Evolutionary conservation across 37 sponge, comb jelly and placozoan genomes (phyloP), one percentile per base, ranked within the genome.

Genomic region (Halichondria panicea): DNA sequence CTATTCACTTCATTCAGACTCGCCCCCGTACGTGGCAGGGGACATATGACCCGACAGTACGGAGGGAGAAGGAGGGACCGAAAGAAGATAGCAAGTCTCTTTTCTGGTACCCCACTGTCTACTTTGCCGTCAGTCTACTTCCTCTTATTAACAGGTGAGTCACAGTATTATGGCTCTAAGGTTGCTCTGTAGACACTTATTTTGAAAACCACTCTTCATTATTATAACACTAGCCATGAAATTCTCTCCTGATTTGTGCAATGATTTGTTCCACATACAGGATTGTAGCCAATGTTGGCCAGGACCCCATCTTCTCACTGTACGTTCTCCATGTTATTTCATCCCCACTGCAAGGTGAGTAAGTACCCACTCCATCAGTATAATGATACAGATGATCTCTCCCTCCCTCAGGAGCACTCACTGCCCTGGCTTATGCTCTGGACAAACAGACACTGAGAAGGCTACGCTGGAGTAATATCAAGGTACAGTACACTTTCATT

Each of bases 301-400:
- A 37, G 0, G 22, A 62, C 8, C 67, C 72, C 12, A 9, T 56
- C 15, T 35, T 78, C 3, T 36, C 41, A 8, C 78, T 88, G 44
- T 88, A 58, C 40, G 35, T 88, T 43, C 78, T 88, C 67, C 88
- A 88, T 60, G 88, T 88, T n/a, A 35, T 81, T n/a, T 66, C 77
- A 37, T 70, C 82, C 24, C 88, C 88, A 31, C 66, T 88, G 18
- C 70, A 66, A 76, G 88, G 88, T 88, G 44, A 73, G 68, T 25
- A 33, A 1, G 9, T 28, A 25, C 38, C 42, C 74, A 25, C 43
- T 37, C 35, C 59, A 8, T 3, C 70, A 6, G 60, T 45, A 22
- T 68, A 42, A 5, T 27, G 24, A 56, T 11, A 22, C n/a, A 38
- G 6, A n/a, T 43, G 32, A 37, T 56, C 61, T 56, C 63, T 55